A percentile compares a stretch with the other conserved stretches of the same genome.
Conservation (phyloP, 92 coral and sea anemone genomes). For the Parazoanthus darwini region DNA sequence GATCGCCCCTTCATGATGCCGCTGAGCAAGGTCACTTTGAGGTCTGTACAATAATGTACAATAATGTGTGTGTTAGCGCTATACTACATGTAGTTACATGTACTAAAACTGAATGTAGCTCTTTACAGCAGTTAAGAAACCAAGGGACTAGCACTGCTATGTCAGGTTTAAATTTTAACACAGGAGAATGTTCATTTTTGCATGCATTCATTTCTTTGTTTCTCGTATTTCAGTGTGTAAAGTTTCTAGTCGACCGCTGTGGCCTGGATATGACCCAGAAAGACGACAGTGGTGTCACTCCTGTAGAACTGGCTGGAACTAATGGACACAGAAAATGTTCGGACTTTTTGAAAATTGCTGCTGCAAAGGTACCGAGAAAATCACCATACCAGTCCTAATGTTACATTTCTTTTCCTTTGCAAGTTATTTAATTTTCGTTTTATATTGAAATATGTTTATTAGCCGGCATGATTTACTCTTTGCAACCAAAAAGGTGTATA, state of each 20-base stretch:
- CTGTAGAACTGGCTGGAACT: slow-evolving; percentile 65
- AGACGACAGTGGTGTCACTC: slow-evolving; percentile 56
- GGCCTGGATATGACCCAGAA: slow-evolving; percentile 57
- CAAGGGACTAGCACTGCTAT: too few relatives aligned
- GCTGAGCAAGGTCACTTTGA: slow-evolving; percentile 84
- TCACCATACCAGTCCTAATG: neutral
- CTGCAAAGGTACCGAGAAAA: slow-evolving; percentile 64
- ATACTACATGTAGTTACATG: too few relatives aligned
- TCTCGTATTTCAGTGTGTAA: slow-evolving; percentile 53
- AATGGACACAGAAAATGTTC: slow-evolving; percentile 64
- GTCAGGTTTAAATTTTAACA: too few relatives aligned
- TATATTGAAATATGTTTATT: too few relatives aligned
- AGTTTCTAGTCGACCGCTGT: slow-evolving; percentile 63
- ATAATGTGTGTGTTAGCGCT: too few relatives aligned
- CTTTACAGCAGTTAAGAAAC: too few relatives aligned
- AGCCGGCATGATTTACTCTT: too few relatives aligned
- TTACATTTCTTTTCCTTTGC: neutral
- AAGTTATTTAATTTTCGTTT: neutral
- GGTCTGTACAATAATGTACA: slow-evolving; percentile 34
- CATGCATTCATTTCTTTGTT: neutral
- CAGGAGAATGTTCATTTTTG: too few relatives aligned
- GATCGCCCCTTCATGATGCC: slow-evolving; percentile 86
- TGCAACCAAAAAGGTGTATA: too few relatives aligned
- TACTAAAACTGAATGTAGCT: too few relatives aligned
- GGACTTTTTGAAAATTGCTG: slow-evolving; percentile 70